A percentile compares a stretch with the other conserved stretches of the same genome.
Conservation (phyloP, 2,888 invertebrate genomes). For the Rotaria sp. region DNA sequence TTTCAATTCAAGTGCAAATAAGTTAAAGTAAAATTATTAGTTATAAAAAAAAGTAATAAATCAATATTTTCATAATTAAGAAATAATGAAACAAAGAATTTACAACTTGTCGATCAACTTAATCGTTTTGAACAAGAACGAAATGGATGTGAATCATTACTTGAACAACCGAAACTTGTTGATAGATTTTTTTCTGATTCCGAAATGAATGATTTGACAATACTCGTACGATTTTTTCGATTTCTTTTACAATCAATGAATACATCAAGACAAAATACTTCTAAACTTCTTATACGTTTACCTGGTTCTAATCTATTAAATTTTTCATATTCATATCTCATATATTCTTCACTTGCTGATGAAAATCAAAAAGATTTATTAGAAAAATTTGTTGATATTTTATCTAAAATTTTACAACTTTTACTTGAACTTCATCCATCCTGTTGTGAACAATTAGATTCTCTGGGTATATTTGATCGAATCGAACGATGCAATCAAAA, state of each 20-base stretch:
- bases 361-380: background rate
- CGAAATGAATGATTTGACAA: background rate
- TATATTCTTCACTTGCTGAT: too few species aligned
- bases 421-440: background rate
- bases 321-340: background rate
- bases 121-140: background rate
- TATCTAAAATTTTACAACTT: background rate
- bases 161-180: background rate
- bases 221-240: background rate
- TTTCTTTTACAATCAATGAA: background rate
- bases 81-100: background rate
- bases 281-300: background rate
- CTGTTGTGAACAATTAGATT: background rate
- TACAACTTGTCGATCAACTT: background rate
- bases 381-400: background rate
- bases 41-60: background rate
- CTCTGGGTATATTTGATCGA: constrained; percentile 1
- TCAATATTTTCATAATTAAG: background rate
- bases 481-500: background rate
- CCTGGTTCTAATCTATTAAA: background rate
- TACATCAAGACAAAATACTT: background rate
- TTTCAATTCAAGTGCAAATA: too few species aligned
- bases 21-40: background rate
- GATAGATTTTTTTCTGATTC: background rate
- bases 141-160: background rate